Conservation (phyloP, 2,797 vertebrate species). For the Lutra lutra region DNA sequence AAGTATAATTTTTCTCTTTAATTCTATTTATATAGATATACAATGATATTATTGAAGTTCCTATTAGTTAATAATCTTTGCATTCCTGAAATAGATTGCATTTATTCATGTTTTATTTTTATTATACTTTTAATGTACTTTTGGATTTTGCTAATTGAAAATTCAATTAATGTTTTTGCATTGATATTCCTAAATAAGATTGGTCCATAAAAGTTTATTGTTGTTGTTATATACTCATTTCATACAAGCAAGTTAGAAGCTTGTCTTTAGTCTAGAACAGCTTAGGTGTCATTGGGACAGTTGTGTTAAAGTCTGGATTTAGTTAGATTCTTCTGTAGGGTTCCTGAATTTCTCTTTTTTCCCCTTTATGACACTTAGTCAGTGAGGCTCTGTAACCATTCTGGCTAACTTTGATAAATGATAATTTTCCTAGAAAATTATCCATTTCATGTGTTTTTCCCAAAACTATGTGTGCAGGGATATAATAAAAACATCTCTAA, state of each 20-base stretch:
- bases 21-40: not conserved
- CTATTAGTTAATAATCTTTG: not conserved
- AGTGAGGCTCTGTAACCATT: not conserved
- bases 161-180: not conserved
- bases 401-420: not conserved
- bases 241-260: not conserved
- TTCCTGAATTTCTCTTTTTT: not conserved
- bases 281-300: not conserved
- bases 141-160: not conserved
- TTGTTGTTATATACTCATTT: not conserved
- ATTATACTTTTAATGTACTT: not conserved
- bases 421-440: not conserved
- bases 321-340: not conserved
- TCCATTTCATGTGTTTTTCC: not conserved
- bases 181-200: not conserved
- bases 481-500: not conserved
- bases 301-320: not conserved
- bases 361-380: not conserved
- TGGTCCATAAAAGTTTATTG: not conserved
- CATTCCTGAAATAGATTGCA: not conserved
- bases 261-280: not conserved
- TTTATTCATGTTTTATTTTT: not conserved
- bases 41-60: not conserved
- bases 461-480: not conserved
- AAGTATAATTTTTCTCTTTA: not conserved